Conservation (phyloP, 2,797 vertebrate genomes). For the Danio aesculapii region DNA sequence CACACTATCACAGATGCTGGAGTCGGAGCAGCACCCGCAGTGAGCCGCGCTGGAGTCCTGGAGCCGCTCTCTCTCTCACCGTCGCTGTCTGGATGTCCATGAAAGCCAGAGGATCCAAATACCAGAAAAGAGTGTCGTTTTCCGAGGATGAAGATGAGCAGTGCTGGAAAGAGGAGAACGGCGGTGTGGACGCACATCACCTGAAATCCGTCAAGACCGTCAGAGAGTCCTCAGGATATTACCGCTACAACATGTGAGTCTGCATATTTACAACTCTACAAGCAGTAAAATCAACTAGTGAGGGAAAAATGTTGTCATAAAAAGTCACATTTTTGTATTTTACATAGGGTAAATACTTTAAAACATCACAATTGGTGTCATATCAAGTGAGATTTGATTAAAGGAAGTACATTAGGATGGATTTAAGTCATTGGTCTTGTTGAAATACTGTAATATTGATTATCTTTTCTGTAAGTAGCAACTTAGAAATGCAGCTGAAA, state of each 20-base stretch:
- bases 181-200: constrained; percentile 64
- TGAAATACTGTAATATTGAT: neutral
- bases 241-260: constrained; percentile 63
- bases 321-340: too few relatives aligned
- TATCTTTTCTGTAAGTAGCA: neutral
- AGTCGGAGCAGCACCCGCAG: constrained; percentile 22
- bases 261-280: neutral
- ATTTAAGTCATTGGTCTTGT: too few relatives aligned
- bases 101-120: constrained; percentile 46
- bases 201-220: constrained; percentile 52
- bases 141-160: constrained; percentile 66
- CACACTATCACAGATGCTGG: constrained; percentile 3
- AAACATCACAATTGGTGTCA: too few relatives aligned
- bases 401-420: too few relatives aligned
- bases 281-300: neutral
- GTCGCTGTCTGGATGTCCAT: constrained; percentile 55
- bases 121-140: constrained; percentile 58
- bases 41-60: constrained; percentile 23
- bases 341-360: too few relatives aligned
- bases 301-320: too few relatives aligned
- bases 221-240: constrained; percentile 52
- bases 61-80: constrained; percentile 4
- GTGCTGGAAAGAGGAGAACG: constrained; percentile 68
- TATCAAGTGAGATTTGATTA: too few relatives aligned
- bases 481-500: neutral